Evolutionary conservation across 1,140 invertebrate species (phyloP).

Genomic region (Ooceraea biroi): DNA sequence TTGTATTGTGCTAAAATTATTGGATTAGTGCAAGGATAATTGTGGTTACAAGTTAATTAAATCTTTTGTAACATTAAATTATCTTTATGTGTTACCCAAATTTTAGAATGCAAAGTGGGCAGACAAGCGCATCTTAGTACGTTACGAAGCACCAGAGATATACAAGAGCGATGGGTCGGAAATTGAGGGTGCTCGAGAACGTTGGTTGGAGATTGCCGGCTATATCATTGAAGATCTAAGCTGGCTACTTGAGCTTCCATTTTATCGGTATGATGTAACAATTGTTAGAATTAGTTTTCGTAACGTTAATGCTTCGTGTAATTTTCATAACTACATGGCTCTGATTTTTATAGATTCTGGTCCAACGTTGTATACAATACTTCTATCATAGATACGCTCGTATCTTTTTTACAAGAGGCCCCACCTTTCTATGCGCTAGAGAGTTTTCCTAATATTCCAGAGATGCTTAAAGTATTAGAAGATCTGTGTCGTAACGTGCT

Average conservation of each 20-base stretch:
- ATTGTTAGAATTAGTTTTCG: conserved; percentile 35
- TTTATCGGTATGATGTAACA: conserved; percentile 82
- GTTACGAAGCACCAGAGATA: conserved; percentile 81
- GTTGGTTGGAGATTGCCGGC: conserved; percentile 87
- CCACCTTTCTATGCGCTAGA: conserved; percentile 89
- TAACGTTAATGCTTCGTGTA: conserved; percentile 3
- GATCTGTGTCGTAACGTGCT: conserved; percentile 89
- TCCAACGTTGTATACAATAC: conserved; percentile 91
- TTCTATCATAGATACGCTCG: conserved; percentile 88
- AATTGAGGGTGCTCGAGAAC: conserved; percentile 85
- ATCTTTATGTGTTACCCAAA: too few relatives aligned
- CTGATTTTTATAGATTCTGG: conserved; percentile 90
- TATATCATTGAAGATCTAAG: conserved; percentile 87
- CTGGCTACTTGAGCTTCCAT: conserved; percentile 87
- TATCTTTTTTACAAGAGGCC: conserved; percentile 91
- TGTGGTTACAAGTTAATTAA: too few relatives aligned
- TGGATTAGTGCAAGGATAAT: too few relatives aligned
- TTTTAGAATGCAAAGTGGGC: conserved; percentile 82
- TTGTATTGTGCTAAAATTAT: conserved; percentile 16
- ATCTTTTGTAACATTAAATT: too few relatives aligned
- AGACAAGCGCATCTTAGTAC: conserved; percentile 80
- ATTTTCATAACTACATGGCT: conserved; percentile 14
- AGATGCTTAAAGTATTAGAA: conserved; percentile 84
- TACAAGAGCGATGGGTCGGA: conserved; percentile 78
- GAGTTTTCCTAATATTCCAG: conserved; percentile 83